These are phyloP conservation scores for Asarcornis scutulata DNA, from an alignment of 2,113 vertebrate species.

Conservation along the genomic window DNA sequence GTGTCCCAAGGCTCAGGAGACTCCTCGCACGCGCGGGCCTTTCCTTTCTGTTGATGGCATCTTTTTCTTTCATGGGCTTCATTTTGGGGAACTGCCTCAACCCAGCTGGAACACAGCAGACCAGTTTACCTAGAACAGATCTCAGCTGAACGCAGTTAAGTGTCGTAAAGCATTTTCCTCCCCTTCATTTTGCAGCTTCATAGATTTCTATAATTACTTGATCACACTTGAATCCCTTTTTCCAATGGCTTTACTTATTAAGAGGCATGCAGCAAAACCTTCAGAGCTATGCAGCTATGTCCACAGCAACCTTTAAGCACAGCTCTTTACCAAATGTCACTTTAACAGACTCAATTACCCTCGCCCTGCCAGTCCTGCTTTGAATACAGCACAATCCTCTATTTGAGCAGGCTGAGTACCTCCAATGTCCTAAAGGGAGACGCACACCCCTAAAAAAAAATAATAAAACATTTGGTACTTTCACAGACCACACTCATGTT, in stretches of 20 bases:
- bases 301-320: not conserved
- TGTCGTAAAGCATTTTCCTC: not conserved
- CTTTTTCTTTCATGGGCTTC: not conserved
- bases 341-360: not conserved
- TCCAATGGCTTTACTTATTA: not conserved
- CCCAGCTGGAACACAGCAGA: not conserved
- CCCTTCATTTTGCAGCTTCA: not conserved
- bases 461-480: not conserved
- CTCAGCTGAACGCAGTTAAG: not conserved
- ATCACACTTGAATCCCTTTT: not conserved
- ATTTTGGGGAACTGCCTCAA: not conserved
- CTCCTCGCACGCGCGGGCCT: not conserved
- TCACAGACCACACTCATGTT: fast-evolving
- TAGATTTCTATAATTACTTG: not conserved
- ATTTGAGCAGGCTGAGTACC: not conserved
- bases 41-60: not conserved
- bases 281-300: fast-evolving
- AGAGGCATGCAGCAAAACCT: not conserved
- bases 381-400: not conserved
- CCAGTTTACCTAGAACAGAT: not conserved
- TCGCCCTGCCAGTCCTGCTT: not conserved
- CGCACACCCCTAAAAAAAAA: not conserved
- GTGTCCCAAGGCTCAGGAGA: not conserved
- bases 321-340: not conserved
- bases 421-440: not conserved